Evolutionary conservation across 2,113 vertebrate species (phyloP), one percentile per base, ranked within the genome.

Genomic region (Hippocampus zosterae): DNA sequence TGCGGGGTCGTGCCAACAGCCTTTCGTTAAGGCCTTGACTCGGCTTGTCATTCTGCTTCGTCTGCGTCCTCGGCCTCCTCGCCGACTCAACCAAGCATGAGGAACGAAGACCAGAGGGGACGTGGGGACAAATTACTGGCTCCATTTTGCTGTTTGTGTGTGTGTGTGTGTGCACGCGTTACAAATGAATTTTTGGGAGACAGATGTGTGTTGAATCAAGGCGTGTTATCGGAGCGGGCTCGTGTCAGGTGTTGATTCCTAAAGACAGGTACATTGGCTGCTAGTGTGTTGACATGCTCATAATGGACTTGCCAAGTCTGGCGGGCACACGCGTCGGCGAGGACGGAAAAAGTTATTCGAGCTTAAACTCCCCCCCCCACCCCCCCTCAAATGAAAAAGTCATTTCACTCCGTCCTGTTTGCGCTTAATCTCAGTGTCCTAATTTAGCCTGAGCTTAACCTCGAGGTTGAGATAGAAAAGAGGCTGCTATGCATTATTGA

Each of bases 231-330:
- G 41, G 18, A 6, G 21, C 2, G 18, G 19, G 29, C 5, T 19
- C 44, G 68, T 88, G 84, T 81, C 81, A 88, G 84, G 81, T 85
- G 72, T 85, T 90, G 89, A 90, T 92, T 91, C 89, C 86, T 84
- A 90, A 87, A 87, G 90, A 89, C 88, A 79, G 79, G 87, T 90
- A 89, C 87, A 87, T 79, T 84, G 76, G 78, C 79, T 87, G 79
- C 74, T 71, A 86, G 78, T 81, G 83, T 25, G 84, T 81, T 85
- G 76, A 87, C 81, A 80, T 82, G 64, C 72, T 69, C 71, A 69
- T 40, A 76, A 74, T 71, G 76, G 75, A 76, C 78, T 68, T 77
- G 25, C 67, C 79, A 73, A 41, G n/a, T n/a, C 69, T 59, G 65
- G 57, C 50, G 75, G 67, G 61, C 67, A 29, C 41, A 2, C 41